A percentile compares a stretch with the other conserved stretches of the same genome.
These are phyloP conservation scores for Halcyon senegalensis DNA, from an alignment of 2,113 vertebrate species.

Conservation along the genomic window DNA sequence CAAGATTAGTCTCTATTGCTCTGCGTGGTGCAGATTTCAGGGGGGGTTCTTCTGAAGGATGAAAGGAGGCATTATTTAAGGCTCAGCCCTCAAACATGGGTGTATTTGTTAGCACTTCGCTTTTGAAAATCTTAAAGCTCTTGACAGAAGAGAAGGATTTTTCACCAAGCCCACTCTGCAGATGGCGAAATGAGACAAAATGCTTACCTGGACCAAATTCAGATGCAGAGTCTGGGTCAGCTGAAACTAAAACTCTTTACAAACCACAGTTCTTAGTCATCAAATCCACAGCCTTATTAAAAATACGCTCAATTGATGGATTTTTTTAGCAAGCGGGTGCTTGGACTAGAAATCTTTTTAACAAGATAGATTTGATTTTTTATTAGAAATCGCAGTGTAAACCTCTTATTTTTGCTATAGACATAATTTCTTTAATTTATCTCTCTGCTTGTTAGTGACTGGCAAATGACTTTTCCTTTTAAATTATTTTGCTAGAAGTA, in stretches of 20 bases:
- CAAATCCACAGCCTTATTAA: background rate
- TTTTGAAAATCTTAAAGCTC: background rate
- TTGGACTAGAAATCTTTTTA: background rate
- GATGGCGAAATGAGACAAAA: background rate
- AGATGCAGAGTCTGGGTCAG: background rate
- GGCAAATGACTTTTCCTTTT: constrained; percentile 17
- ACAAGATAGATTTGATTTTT: background rate
- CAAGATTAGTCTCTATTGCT: background rate
- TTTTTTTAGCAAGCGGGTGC: background rate
- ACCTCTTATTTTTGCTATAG: background rate
- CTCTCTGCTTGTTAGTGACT: background rate
- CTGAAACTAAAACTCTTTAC: background rate
- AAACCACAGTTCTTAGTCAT: background rate
- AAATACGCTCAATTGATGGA: background rate
- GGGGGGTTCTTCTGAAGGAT: background rate
- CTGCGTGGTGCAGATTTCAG: background rate
- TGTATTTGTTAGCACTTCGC: background rate
- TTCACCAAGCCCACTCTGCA: background rate
- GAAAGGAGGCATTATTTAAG: background rate
- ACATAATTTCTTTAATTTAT: background rate
- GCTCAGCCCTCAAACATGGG: background rate
- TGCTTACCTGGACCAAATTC: background rate
- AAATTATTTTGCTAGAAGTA: background rate
- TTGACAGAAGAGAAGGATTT: background rate
- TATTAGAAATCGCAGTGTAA: background rate